These are phyloP conservation scores for Plecturocebus donacophilus DNA, from an alignment of 2,113 vertebrate genomes.

Conservation along the genomic window DNA sequence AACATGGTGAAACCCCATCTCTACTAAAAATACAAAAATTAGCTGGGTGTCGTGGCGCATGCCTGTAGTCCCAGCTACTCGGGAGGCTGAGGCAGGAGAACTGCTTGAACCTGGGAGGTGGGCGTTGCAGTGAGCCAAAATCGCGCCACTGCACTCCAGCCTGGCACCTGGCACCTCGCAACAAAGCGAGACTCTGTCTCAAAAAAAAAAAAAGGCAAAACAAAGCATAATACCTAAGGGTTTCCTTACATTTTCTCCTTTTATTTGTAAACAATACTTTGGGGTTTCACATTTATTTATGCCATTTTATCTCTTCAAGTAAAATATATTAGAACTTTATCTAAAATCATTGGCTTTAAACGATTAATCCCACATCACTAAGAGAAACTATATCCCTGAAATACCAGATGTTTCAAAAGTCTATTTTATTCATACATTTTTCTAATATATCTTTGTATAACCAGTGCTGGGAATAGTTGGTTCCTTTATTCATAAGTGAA, in stretches of 20 bases:
- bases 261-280: not conserved
- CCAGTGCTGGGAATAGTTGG: not conserved
- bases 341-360: not conserved
- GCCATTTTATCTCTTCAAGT: not conserved
- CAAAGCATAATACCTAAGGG: not conserved
- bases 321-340: not conserved
- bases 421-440: not conserved
- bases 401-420: slow-evolving; percentile 1
- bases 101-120: too few species aligned
- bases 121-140: too few species aligned
- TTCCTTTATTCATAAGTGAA: not conserved
- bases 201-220: not conserved
- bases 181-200: too few species aligned
- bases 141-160: too few species aligned
- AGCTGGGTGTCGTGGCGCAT: too few species aligned
- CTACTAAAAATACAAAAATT: too few species aligned
- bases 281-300: not conserved
- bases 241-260: slow-evolving; percentile 1
- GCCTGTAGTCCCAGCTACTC: too few species aligned
- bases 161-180: too few species aligned
- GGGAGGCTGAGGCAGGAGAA: too few species aligned
- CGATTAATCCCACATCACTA: not conserved
- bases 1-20: too few species aligned
- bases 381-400: not conserved
- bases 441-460: not conserved